These are phyloP conservation scores for Drosophila subpulchrella DNA, from an alignment of 1,140 invertebrate species.

Conservation along the genomic window DNA sequence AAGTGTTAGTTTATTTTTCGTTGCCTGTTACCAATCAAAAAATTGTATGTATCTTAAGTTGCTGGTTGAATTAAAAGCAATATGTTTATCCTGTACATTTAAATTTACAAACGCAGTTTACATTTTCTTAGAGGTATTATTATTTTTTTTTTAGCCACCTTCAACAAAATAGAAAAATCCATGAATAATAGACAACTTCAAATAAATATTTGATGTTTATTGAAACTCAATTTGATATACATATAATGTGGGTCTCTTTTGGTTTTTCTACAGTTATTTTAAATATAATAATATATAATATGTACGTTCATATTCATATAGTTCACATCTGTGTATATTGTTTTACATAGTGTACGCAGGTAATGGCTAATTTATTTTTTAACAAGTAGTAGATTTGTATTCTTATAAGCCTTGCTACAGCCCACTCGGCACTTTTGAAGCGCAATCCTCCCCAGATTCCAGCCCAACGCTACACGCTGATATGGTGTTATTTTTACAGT, in stretches of 20 bases:
- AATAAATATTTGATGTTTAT: slow-evolving; percentile 80
- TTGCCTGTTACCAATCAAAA: background rate
- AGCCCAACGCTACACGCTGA: slow-evolving; percentile 69
- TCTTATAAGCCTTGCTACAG: slow-evolving; percentile 62
- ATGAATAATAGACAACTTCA: slow-evolving; percentile 18
- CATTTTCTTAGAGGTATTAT: no score
- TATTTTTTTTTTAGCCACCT: background rate
- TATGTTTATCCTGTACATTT: background rate
- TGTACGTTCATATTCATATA: slow-evolving; percentile 56
- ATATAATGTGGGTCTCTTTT: slow-evolving; percentile 57
- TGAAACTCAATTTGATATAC: slow-evolving; percentile 82
- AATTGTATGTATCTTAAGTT: background rate
- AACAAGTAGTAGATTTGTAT: slow-evolving; percentile 64
- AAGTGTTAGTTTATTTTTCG: background rate
- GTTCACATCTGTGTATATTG: slow-evolving; percentile 62
- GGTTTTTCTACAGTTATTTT: slow-evolving; percentile 60
- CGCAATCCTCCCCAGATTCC: slow-evolving; percentile 52
- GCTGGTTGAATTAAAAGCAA: background rate
- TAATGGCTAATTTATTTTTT: slow-evolving; percentile 41
- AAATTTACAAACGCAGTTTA: background rate
- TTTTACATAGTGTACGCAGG: slow-evolving; percentile 47
- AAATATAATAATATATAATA: slow-evolving; percentile 61
- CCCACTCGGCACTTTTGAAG: slow-evolving; percentile 72
- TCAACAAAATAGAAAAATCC: background rate
- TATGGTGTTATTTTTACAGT: slow-evolving; percentile 83